phyloP scores from a whole-genome alignment of 2,113 vertebrate species.

The Chinchilla lanigera region DNA sequence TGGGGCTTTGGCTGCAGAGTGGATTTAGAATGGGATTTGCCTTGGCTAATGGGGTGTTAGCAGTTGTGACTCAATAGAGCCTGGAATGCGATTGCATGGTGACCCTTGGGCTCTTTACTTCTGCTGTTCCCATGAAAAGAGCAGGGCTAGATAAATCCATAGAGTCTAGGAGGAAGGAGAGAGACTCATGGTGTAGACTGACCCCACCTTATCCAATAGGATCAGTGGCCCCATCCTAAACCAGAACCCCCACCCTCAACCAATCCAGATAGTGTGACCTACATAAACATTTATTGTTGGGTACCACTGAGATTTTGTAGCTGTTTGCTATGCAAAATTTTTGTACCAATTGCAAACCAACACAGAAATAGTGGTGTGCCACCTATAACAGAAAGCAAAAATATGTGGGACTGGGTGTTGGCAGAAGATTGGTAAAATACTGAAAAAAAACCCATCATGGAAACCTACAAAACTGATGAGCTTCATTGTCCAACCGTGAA shows the following conservation, averaged over 20 bases:
- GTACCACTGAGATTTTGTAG: neutral
- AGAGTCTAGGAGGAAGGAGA: neutral
- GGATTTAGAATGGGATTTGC: neutral
- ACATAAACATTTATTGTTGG: neutral
- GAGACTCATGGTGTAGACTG: neutral
- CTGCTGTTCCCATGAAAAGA: neutral
- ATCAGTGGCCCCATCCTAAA: neutral
- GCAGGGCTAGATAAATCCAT: neutral
- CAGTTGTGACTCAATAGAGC: neutral
- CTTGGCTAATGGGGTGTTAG: neutral
- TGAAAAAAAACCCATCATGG: neutral
- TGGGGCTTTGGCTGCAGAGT: neutral
- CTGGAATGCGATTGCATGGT: neutral
- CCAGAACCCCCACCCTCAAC: neutral
- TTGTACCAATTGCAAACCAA: constrained; percentile 31
- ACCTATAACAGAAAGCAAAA: constrained; percentile 22
- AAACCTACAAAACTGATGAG: neutral
- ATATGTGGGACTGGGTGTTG: neutral
- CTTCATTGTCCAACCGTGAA: neutral
- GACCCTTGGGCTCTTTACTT: neutral
- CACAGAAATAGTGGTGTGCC: neutral
- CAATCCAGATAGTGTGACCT: neutral
- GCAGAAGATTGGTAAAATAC: constrained; percentile 19
- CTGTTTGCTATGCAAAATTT: constrained; percentile 33
- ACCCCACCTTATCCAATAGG: neutral